Conservation (phyloP, 1,140 invertebrate species). For the Berghia stephanieae region DNA sequence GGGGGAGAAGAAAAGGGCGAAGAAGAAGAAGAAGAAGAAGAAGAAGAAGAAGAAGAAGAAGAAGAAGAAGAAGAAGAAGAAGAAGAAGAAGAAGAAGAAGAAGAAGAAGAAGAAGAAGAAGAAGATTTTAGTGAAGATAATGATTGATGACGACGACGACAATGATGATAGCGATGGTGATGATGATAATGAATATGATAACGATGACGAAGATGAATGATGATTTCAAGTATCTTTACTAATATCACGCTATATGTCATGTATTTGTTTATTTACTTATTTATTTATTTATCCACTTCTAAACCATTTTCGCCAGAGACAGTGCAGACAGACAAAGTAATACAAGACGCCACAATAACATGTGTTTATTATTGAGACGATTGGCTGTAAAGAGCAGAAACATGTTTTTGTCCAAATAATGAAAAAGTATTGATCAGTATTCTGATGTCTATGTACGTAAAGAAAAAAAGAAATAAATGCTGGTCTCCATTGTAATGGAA, state of each 20-base stretch:
- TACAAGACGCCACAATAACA: no score
- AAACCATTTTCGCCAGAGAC: no score
- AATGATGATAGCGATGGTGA: background rate
- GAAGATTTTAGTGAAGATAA: background rate
- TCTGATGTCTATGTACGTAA: background rate
- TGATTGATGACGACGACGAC: background rate
- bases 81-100: background rate
- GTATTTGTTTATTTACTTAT: no score
- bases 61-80: constrained; percentile 10
- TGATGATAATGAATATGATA: background rate
- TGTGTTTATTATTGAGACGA: no score
- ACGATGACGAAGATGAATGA: background rate
- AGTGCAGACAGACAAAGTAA: no score
- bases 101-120: background rate
- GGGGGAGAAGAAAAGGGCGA: background rate
- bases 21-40: constrained; percentile 3
- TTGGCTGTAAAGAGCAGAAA: no score
- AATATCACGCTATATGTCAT: background rate
- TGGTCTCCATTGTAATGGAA: background rate
- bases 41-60: constrained; percentile 14
- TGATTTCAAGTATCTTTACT: background rate
- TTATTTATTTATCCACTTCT: no score
- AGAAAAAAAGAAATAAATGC: background rate
- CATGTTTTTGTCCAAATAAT: no score
- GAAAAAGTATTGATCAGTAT: background rate